phyloP scores from a whole-genome alignment of 2,797 vertebrate genomes.

The Myotis pilosus region DNA sequence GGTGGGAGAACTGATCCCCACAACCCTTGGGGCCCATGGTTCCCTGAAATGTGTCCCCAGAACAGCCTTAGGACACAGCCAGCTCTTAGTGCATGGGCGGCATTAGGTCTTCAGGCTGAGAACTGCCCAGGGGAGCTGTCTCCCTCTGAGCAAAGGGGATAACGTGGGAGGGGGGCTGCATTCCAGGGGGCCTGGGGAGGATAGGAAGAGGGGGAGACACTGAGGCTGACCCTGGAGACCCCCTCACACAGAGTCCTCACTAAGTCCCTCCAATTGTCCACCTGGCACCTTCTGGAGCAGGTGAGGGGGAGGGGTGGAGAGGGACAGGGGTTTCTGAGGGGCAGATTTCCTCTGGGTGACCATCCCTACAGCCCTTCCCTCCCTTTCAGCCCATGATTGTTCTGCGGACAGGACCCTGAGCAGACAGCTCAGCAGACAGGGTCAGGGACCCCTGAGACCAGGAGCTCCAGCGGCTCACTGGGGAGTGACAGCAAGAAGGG shows the following conservation, averaged over 20 bases:
- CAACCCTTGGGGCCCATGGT: neutral
- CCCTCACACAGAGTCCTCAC: neutral
- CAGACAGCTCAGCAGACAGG: neutral
- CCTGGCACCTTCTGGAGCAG: rapidly evolving
- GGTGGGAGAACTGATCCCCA: rapidly evolving
- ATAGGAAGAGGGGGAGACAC: rapidly evolving
- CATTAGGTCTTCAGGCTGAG: neutral
- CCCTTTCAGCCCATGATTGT: neutral
- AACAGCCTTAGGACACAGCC: too few relatives aligned
- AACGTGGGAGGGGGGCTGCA: too few relatives aligned
- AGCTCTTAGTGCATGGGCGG: neutral
- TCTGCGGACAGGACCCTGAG: neutral
- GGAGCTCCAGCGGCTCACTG: too few relatives aligned
- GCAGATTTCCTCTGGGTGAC: rapidly evolving
- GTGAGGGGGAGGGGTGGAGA: rapidly evolving
- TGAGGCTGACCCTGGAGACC: rapidly evolving
- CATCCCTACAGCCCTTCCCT: rapidly evolving
- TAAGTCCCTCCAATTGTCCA: rapidly evolving
- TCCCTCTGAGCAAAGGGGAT: neutral
- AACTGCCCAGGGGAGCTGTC: neutral
- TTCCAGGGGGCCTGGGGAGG: too few relatives aligned
- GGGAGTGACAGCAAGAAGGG: too few relatives aligned
- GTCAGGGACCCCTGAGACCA: neutral
- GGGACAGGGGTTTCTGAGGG: neutral
- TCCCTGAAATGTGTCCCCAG: too few relatives aligned